Conservation (phyloP, 2,888 invertebrate species). For the Cylindroiulus punctatus region DNA sequence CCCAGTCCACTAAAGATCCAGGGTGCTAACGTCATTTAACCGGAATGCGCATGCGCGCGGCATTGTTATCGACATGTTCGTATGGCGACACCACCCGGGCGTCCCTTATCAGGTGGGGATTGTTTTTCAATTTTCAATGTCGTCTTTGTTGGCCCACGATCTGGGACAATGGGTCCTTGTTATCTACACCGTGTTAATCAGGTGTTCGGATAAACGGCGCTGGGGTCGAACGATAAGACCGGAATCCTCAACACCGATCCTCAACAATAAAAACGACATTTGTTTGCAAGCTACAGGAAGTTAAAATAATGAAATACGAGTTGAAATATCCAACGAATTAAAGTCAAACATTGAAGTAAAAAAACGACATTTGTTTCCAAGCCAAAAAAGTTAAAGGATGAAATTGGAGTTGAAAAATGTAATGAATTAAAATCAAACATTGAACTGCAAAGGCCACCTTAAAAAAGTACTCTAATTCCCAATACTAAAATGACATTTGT, state of each 20-base stretch:
- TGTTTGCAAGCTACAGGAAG: too few relatives aligned
- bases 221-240: neutral
- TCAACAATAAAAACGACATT: neutral
- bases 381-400: too few relatives aligned
- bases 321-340: too few relatives aligned
- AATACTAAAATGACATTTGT: too few relatives aligned
- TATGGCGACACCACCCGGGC: neutral
- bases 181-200: neutral
- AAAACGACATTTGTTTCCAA: too few relatives aligned
- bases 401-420: too few relatives aligned
- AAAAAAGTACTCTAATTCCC: too few relatives aligned
- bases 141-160: neutral
- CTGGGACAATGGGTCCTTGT: neutral
- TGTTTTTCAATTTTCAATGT: neutral
- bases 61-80: neutral
- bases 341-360: too few relatives aligned
- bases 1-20: neutral
- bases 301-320: too few relatives aligned
- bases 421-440: too few relatives aligned
- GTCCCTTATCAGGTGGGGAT: neutral
- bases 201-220: neutral
- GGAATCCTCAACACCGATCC: neutral
- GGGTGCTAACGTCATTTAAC: neutral
- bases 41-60: neutral
- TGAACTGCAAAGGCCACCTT: too few relatives aligned